Percentiles rank a stretch among this genome's conserved stretches.
phyloP scores from a whole-genome alignment of 1,140 invertebrate species.

The Drosophila kurseongensis region DNA sequence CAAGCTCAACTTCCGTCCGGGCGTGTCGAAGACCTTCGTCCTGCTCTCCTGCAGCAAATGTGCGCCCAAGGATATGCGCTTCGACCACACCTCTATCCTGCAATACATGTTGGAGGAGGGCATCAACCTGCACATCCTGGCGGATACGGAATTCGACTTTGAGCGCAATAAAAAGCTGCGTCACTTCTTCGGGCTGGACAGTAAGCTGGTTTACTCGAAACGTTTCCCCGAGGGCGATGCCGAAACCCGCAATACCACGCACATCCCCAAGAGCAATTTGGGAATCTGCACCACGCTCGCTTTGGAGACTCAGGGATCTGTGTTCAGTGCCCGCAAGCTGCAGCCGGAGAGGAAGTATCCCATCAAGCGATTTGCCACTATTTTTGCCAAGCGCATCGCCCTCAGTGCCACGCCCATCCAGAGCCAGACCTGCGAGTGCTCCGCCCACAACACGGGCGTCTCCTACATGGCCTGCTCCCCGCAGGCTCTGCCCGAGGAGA shows the following conservation, averaged over 20 bases:
- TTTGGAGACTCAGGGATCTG: slow-evolving; percentile 92
- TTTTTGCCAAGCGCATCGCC: slow-evolving; percentile 89
- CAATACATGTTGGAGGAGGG: slow-evolving; percentile 92
- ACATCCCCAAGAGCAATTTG: slow-evolving; percentile 89
- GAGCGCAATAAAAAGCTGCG: slow-evolving; percentile 89
- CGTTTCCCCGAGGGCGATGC: slow-evolving; percentile 90
- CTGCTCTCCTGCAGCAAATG: slow-evolving; percentile 92
- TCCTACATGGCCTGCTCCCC: slow-evolving; percentile 86
- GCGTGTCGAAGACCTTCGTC: slow-evolving; percentile 93
- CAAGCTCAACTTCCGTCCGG: slow-evolving; percentile 91
- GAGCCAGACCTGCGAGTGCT: slow-evolving; percentile 91
- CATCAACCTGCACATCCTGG: slow-evolving; percentile 92
- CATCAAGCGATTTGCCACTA: slow-evolving; percentile 89
- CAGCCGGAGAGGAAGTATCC: slow-evolving; percentile 86
- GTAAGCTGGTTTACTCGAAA: slow-evolving; percentile 89
- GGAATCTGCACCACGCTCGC: slow-evolving; percentile 93
- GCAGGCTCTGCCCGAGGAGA: slow-evolving; percentile 54
- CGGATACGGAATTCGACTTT: slow-evolving; percentile 91
- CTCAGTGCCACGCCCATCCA: slow-evolving; percentile 86
- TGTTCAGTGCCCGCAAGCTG: slow-evolving; percentile 88
- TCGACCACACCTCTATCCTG: slow-evolving; percentile 91
- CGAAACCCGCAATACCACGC: slow-evolving; percentile 89
- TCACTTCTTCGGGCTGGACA: slow-evolving; percentile 92
- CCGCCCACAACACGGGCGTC: slow-evolving; percentile 87
- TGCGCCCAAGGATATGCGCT: slow-evolving; percentile 88